Evolutionary conservation across 2,113 vertebrate species (phyloP).

Genomic region (Pollachius pollachius): DNA sequence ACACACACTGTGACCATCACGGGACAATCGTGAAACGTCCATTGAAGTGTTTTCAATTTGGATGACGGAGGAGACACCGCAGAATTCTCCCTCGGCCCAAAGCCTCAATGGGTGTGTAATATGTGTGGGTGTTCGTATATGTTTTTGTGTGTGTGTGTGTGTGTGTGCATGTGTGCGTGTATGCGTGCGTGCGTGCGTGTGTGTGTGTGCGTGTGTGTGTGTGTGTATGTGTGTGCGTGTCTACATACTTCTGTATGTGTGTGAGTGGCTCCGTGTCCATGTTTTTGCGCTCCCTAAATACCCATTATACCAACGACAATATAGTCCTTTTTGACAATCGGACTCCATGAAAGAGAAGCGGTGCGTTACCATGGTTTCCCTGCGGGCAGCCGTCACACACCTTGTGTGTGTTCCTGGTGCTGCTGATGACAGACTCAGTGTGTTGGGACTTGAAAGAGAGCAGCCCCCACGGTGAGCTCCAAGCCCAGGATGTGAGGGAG

Average conservation of each 20-base stretch:
- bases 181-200: too few relatives aligned
- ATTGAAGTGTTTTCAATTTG: too few relatives aligned
- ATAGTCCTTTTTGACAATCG: constrained; percentile 42
- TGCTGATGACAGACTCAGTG: too few relatives aligned
- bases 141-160: too few relatives aligned
- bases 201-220: not conserved
- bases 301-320: constrained; percentile 27
- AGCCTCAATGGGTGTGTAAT: too few relatives aligned
- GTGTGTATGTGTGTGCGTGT: not conserved
- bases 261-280: not conserved
- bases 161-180: too few relatives aligned
- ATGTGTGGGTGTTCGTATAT: too few relatives aligned
- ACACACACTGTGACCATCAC: constrained; percentile 53
- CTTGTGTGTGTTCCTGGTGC: too few relatives aligned
- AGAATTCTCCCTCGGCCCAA: too few relatives aligned
- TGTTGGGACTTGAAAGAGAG: not conserved
- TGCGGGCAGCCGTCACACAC: not conserved
- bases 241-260: not conserved
- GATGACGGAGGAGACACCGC: too few relatives aligned
- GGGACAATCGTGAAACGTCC: constrained; percentile 30
- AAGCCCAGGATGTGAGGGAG: not conserved
- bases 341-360: constrained; percentile 27
- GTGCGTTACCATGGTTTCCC: constrained; percentile 44
- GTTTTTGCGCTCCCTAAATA: not conserved
- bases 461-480: too few relatives aligned